phyloP scores from a whole-genome alignment of 2,888 invertebrate genomes.

The Priocnemis perturbator region DNA sequence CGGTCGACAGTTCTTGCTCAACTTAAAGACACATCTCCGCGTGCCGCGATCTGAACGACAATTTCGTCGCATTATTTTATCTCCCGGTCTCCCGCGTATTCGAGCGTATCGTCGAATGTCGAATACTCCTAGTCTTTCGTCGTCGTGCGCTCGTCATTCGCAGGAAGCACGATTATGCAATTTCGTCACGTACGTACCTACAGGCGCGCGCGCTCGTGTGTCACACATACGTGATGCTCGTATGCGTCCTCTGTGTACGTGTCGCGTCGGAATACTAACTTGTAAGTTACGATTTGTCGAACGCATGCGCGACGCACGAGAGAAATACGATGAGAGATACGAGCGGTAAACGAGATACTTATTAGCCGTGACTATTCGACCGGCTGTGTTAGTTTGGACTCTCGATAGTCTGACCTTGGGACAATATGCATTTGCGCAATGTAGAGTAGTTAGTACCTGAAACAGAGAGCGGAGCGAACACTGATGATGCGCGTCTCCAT shows the following conservation, averaged over 20 bases:
- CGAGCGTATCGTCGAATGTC: too few species aligned
- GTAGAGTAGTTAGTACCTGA: too few species aligned
- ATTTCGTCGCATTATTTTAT: conserved; percentile 53
- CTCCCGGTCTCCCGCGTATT: background rate
- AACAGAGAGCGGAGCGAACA: too few species aligned
- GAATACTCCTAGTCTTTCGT: conserved; percentile 25
- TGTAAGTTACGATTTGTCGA: background rate
- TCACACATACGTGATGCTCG: background rate
- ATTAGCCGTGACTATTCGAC: background rate
- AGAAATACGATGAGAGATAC: background rate
- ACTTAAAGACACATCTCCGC: too few species aligned
- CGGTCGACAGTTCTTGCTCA: too few species aligned
- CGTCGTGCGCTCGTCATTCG: conserved; percentile 51
- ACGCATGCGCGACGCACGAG: background rate
- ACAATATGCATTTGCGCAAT: too few species aligned
- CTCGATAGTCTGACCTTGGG: too few species aligned
- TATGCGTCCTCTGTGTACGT: background rate
- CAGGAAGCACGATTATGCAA: conserved; percentile 59
- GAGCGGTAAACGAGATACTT: background rate
- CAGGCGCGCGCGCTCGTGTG: background rate
- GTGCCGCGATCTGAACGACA: conserved; percentile 51
- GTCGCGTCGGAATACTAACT: background rate
- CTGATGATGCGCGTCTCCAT: too few species aligned
- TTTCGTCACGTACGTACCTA: conserved; percentile 46
- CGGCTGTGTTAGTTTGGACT: background rate